These are phyloP conservation scores for Macroglossus sobrinus DNA, from an alignment of 2,113 vertebrate genomes.

Conservation along the genomic window DNA sequence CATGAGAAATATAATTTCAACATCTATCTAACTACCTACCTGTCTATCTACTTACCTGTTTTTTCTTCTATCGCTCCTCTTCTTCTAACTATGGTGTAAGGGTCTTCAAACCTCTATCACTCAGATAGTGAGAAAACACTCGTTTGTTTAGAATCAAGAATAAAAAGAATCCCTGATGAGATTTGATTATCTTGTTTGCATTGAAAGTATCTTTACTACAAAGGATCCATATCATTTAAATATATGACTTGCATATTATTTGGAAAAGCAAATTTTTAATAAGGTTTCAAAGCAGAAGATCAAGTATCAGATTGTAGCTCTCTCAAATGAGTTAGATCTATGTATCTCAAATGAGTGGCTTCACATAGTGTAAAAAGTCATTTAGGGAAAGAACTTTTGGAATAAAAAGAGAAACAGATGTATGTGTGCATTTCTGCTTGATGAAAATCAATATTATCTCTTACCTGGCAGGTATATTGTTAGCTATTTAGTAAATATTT, in stretches of 20 bases:
- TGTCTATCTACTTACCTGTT: not conserved
- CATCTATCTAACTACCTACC: not conserved
- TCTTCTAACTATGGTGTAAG: not conserved
- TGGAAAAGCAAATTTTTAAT: conserved; percentile 21
- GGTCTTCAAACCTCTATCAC: not conserved
- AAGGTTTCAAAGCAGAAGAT: not conserved
- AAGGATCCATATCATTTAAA: not conserved
- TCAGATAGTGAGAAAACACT: not conserved
- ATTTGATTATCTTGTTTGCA: conserved; percentile 18
- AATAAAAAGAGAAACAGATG: not conserved
- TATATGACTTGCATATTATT: not conserved
- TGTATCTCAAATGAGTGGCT: not conserved
- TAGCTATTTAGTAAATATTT: not conserved
- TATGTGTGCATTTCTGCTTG: not conserved
- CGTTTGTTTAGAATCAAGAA: not conserved
- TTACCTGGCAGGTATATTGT: not conserved
- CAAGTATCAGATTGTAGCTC: not conserved
- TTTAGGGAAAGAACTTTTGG: not conserved
- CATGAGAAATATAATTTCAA: not conserved
- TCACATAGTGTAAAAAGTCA: not conserved
- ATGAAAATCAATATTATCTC: not conserved
- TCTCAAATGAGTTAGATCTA: not conserved
- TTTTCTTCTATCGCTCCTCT: not conserved
- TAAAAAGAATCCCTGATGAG: not conserved
- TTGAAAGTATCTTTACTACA: conserved; percentile 7